Evolutionary conservation across 2,797 vertebrate genomes (phyloP).

Genomic region (Acanthornis magna): DNA sequence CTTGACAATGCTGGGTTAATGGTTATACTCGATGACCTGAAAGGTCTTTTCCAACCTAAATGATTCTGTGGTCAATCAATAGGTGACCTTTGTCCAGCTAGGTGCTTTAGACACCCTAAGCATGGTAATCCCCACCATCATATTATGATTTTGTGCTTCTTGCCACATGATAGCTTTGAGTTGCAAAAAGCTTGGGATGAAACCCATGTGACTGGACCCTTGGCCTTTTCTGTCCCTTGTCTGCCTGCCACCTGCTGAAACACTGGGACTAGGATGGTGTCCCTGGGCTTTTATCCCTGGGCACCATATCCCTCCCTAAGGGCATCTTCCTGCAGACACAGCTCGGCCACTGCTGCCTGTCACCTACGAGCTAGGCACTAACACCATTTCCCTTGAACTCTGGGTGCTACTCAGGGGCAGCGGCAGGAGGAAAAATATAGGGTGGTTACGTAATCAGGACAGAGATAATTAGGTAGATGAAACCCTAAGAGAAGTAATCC

Average conservation of each 20-base stretch:
- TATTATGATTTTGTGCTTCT: background rate
- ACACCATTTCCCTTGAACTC: background rate
- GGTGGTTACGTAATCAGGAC: constrained; percentile 68
- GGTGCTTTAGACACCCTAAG: background rate
- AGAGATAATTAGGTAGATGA: constrained; percentile 76
- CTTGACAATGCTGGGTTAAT: background rate
- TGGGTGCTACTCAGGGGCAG: background rate
- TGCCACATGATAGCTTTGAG: background rate
- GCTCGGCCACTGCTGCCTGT: background rate
- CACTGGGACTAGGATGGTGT: accelerated
- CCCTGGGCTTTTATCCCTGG: accelerated
- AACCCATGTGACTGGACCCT: background rate
- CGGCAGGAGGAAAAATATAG: constrained; percentile 59
- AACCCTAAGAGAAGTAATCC: constrained; percentile 70
- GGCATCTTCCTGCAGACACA: background rate
- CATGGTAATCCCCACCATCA: background rate
- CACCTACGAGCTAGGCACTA: background rate
- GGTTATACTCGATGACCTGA: background rate
- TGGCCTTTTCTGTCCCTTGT: background rate
- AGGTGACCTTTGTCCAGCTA: accelerated
- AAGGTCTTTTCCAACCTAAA: background rate
- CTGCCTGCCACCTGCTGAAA: background rate
- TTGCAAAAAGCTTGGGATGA: background rate
- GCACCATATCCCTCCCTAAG: background rate
- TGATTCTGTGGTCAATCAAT: background rate